phyloP scores from a whole-genome alignment of 2,888 invertebrate genomes.

The Drosophila heteroneura region DNA sequence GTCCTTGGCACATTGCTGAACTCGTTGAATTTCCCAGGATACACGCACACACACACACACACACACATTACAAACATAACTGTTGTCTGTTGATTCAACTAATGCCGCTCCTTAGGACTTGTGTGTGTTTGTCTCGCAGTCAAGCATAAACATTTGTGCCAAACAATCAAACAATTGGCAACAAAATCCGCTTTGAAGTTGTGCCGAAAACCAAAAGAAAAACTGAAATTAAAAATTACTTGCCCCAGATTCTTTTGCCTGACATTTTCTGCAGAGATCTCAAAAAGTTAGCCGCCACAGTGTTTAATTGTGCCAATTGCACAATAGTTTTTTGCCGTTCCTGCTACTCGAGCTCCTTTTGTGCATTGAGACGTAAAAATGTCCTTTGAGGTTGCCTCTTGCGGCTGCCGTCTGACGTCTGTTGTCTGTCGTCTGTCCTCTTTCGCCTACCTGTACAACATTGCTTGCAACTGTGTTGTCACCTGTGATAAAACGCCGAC shows the following conservation, averaged over 20 bases:
- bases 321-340: conserved; percentile 51
- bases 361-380: conserved; percentile 71
- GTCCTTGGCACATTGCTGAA: conserved; percentile 36
- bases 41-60: not conserved
- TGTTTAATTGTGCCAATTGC: conserved; percentile 80
- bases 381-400: conserved; percentile 71
- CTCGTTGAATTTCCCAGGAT: conserved; percentile 9
- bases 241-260: conserved; percentile 31
- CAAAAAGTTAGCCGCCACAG: conserved; percentile 31
- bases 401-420: conserved; percentile 20
- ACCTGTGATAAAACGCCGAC: conserved; percentile 57
- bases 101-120: conserved; percentile 41
- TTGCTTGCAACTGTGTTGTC: conserved; percentile 40
- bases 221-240: conserved; percentile 32
- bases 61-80: not conserved
- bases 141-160: conserved; percentile 79
- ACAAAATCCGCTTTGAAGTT: conserved; percentile 61
- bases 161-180: conserved; percentile 80
- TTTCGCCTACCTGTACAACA: conserved; percentile 13
- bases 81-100: conserved; percentile 40
- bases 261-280: conserved; percentile 60
- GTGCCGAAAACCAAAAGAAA: conserved; percentile 27
- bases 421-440: conserved; percentile 24
- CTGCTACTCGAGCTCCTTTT: conserved; percentile 42
- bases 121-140: conserved; percentile 64